Evolutionary conservation across 2,888 invertebrate species (phyloP).

Genomic region (Omphaloscelis lunosa): DNA sequence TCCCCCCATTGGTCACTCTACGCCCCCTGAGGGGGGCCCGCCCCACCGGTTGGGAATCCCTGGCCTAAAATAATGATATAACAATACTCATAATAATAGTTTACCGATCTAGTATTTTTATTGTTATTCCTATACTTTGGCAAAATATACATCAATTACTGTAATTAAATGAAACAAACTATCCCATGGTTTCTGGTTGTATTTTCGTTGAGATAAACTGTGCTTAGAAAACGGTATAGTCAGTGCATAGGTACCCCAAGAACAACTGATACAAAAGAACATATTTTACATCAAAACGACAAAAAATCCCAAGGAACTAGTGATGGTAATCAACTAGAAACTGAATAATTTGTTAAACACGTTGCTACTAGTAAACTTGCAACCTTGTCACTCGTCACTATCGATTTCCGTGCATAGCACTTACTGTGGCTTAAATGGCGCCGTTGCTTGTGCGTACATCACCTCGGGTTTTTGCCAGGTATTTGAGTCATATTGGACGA

Average conservation of each 20-base stretch:
- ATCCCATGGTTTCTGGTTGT: not conserved
- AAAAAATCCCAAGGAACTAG: not conserved
- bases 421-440: constrained; percentile 48
- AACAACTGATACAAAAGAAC: not conserved
- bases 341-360: constrained; percentile 26
- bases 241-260: not conserved
- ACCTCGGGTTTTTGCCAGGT: constrained; percentile 1
- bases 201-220: not conserved
- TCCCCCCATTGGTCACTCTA: no score
- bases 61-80: not conserved
- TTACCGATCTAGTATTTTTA: not conserved
- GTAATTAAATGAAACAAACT: not conserved
- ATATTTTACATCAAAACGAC: not conserved
- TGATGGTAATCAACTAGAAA: not conserved
- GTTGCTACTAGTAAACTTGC: constrained; percentile 49
- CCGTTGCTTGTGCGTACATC: constrained; percentile 35
- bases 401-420: constrained; percentile 54
- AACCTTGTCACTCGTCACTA: constrained; percentile 51
- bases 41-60: no score
- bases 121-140: not conserved
- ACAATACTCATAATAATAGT: not conserved
- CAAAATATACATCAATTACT: not conserved
- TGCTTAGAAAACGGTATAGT: not conserved
- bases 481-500: not conserved
- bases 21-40: no score